Evolutionary conservation across 2,113 vertebrate genomes (phyloP).

Genomic region (Strix uralensis): DNA sequence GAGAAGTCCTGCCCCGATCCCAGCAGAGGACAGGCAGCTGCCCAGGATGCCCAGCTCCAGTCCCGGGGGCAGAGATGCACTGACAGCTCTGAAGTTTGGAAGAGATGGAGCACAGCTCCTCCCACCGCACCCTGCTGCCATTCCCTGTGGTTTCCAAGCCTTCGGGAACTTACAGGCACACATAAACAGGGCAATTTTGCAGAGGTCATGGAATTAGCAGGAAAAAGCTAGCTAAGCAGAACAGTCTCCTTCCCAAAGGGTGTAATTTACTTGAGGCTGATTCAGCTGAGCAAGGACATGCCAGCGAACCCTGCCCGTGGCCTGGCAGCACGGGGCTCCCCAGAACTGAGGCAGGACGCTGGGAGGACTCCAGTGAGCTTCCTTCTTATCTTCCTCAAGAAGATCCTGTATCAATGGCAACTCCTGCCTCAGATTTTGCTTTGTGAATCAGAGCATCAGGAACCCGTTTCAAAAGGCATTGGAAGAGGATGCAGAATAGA

Average conservation of each 20-base stretch:
- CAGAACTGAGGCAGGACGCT: accelerated
- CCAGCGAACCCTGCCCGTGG: accelerated
- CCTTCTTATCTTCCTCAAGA: not conserved
- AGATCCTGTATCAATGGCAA: not conserved
- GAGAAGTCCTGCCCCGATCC: accelerated
- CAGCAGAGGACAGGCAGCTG: accelerated
- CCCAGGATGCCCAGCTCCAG: accelerated
- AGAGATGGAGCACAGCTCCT: not conserved
- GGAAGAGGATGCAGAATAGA: not conserved
- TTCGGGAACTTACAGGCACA: not conserved
- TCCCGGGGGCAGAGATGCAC: not conserved
- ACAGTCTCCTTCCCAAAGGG: not conserved
- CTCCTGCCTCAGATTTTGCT: not conserved
- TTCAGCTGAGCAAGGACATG: not conserved
- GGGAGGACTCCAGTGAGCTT: not conserved
- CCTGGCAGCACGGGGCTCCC: not conserved
- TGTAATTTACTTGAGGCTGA: conserved; percentile 39
- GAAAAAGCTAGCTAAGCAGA: conserved; percentile 34
- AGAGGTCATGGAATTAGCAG: conserved; percentile 22
- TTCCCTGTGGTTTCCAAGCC: not conserved
- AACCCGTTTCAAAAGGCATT: not conserved
- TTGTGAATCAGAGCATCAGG: not conserved
- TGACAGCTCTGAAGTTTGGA: accelerated
- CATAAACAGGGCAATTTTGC: not conserved
- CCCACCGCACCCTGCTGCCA: not conserved